Conservation (phyloP, 2,113 vertebrate species). For the Eleginops maclovinus region DNA sequence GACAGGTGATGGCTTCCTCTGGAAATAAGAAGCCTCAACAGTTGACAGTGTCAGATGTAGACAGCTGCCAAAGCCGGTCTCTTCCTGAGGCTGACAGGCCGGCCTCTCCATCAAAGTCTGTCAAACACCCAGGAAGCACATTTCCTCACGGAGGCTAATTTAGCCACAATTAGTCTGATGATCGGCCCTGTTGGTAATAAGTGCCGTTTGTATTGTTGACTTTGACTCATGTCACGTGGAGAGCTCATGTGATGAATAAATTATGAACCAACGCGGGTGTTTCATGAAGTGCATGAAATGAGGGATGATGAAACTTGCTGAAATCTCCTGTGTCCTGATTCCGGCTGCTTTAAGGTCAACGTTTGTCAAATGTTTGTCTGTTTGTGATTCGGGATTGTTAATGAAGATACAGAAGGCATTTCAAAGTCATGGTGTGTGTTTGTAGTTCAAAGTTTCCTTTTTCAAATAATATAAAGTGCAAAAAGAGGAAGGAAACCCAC, state of each 20-base stretch:
- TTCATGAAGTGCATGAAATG: slow-evolving; percentile 46
- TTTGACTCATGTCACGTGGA: slow-evolving; percentile 37
- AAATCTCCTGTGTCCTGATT: slow-evolving; percentile 49
- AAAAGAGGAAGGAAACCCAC: too few relatives aligned
- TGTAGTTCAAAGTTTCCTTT: too few relatives aligned
- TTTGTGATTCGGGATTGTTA: neutral
- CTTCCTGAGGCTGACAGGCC: slow-evolving; percentile 44
- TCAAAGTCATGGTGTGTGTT: neutral
- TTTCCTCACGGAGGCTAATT: slow-evolving; percentile 28
- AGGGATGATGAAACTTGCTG: slow-evolving; percentile 61
- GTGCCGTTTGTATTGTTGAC: too few relatives aligned
- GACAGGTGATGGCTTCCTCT: slow-evolving; percentile 69
- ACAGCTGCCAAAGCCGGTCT: slow-evolving; percentile 61
- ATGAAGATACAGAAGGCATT: neutral
- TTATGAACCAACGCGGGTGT: slow-evolving; percentile 34
- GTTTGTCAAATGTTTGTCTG: slow-evolving; percentile 30
- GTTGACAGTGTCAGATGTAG: slow-evolving; percentile 68
- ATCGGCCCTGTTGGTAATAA: too few relatives aligned
- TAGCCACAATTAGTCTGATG: slow-evolving; percentile 34
- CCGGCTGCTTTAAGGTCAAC: slow-evolving; percentile 36
- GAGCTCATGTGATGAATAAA: slow-evolving; percentile 46
- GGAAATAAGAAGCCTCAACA: slow-evolving; percentile 58
- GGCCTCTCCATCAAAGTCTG: slow-evolving; percentile 50
- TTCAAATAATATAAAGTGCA: too few relatives aligned
- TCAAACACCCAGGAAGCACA: slow-evolving; percentile 28